These are phyloP conservation scores for Erethizon dorsatum DNA, from an alignment of 2,797 vertebrate genomes.

Conservation along the genomic window DNA sequence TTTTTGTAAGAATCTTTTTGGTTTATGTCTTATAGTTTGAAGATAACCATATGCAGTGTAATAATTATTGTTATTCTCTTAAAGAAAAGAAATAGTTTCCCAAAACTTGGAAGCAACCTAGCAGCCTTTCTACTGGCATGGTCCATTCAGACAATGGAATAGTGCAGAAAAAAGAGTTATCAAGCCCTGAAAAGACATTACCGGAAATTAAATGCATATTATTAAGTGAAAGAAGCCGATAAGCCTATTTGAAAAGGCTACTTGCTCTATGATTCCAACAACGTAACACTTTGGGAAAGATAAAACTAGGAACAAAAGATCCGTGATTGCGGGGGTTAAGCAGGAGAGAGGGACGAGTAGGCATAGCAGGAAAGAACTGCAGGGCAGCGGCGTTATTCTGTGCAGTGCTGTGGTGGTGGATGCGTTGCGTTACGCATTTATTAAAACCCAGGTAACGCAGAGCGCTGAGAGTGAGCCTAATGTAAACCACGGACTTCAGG, in stretches of 20 bases:
- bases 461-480: neutral
- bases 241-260: neutral
- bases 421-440: neutral
- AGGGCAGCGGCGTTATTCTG: neutral
- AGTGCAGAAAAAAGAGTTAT: neutral
- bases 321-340: neutral
- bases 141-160: neutral
- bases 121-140: neutral
- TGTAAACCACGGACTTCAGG: neutral
- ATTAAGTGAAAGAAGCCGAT: neutral
- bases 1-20: neutral
- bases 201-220: neutral
- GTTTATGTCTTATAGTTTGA: neutral
- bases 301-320: neutral
- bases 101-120: conserved; percentile 7
- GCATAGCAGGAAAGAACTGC: neutral
- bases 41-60: neutral
- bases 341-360: neutral
- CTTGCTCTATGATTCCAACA: neutral
- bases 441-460: neutral
- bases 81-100: neutral
- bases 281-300: neutral
- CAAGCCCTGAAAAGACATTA: neutral
- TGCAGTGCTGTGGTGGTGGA: neutral
- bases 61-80: neutral